A percentile compares a stretch with the other conserved stretches of the same genome.
Conservation (phyloP, 1,140 invertebrate genomes). For the Drosophila leontia region DNA sequence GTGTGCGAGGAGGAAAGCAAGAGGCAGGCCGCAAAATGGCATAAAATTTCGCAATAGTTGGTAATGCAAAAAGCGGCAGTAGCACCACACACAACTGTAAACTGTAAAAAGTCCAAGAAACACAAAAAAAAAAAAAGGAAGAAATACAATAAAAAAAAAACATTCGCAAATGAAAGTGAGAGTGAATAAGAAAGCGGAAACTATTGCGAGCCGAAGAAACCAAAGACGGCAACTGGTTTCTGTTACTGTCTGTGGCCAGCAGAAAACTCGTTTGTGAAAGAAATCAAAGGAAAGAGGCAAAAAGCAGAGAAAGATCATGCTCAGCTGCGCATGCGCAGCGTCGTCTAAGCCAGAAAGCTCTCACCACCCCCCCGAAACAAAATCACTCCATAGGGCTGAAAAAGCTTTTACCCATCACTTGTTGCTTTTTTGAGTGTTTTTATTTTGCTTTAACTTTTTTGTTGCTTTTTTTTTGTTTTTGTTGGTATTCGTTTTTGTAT, state of each 20-base stretch:
- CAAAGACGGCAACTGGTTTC: conserved; percentile 68
- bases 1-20: conserved; percentile 39
- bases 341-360: conserved; percentile 26
- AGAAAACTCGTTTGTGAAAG: conserved; percentile 68
- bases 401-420: conserved; percentile 36
- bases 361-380: not conserved
- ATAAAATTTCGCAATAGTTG: conserved; percentile 53
- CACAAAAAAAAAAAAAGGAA: not conserved
- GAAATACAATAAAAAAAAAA: conserved; percentile 29
- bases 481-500: conserved; percentile 5
- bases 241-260: conserved; percentile 48
- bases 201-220: conserved; percentile 74
- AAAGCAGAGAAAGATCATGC: conserved; percentile 56
- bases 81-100: conserved; percentile 44
- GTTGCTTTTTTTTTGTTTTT: conserved; percentile 2
- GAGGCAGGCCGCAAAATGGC: conserved; percentile 47
- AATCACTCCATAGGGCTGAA: conserved; percentile 26
- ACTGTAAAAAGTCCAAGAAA: conserved; percentile 41
- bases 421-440: conserved; percentile 45
- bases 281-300: conserved; percentile 61
- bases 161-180: conserved; percentile 83
- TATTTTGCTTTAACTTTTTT: conserved; percentile 8
- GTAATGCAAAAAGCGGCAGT: conserved; percentile 50
- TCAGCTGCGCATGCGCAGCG: conserved; percentile 73
- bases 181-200: conserved; percentile 85